Conservation (phyloP, 92 coral and sea anemone genomes). For the Epizoanthus scotinus region DNA sequence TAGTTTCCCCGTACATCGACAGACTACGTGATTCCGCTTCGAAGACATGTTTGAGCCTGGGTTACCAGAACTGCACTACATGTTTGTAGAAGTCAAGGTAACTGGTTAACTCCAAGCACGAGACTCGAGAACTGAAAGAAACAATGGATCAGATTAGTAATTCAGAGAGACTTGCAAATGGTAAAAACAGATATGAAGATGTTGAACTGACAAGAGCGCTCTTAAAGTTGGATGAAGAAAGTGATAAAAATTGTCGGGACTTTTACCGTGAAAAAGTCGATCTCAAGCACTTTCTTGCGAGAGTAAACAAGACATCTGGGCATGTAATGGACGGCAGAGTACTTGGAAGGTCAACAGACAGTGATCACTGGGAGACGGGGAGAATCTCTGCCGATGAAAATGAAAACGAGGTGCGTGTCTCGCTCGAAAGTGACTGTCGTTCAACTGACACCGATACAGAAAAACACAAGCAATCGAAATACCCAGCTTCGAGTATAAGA, state of each 20-base stretch:
- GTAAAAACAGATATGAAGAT: not conserved
- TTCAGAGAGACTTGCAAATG: slow-evolving; percentile 17
- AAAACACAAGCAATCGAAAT: not conserved
- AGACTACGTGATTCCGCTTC: no score
- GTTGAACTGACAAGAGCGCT: slow-evolving; percentile 13
- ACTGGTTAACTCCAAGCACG: no score
- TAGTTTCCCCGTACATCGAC: no score
- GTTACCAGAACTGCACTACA: no score
- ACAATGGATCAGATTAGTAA: not conserved
- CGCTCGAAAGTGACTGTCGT: not conserved
- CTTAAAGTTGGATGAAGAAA: slow-evolving; percentile 9
- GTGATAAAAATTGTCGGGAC: not conserved
- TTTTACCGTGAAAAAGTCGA: not conserved
- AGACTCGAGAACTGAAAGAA: no score
- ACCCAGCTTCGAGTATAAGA: not conserved
- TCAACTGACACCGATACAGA: no score
- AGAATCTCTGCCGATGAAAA: not conserved
- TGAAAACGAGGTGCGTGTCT: not conserved
- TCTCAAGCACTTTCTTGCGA: not conserved
- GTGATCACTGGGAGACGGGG: not conserved
- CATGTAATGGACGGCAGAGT: not conserved
- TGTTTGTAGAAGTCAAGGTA: no score
- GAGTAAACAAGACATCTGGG: slow-evolving; percentile 7
- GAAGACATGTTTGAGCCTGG: no score
- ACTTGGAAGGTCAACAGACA: not conserved